Evolutionary conservation across 2,797 vertebrate genomes (phyloP).

Genomic region (Lophius americanus): DNA sequence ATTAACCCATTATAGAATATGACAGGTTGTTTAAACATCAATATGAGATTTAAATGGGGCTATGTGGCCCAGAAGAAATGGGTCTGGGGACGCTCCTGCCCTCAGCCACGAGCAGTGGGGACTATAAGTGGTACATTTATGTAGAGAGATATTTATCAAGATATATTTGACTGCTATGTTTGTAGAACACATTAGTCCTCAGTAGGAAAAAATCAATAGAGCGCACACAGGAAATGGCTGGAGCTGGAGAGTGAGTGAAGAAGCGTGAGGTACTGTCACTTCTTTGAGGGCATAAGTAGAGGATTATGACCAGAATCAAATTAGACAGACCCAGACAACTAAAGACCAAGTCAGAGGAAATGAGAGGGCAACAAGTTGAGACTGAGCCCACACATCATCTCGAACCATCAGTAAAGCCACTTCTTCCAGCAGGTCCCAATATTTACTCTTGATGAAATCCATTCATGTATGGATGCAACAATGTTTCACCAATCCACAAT

Average conservation of each 20-base stretch:
- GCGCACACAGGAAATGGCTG: constrained; percentile 65
- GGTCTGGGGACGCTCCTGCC: too few species aligned
- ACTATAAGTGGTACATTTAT: constrained; percentile 9
- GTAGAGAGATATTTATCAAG: constrained; percentile 17
- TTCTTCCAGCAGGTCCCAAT: too few species aligned
- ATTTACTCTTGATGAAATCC: background rate
- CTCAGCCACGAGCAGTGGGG: background rate
- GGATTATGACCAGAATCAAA: constrained; percentile 52
- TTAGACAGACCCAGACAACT: constrained; percentile 30
- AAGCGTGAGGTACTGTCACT: constrained; percentile 58
- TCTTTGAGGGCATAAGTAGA: constrained; percentile 38
- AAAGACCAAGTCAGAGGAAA: constrained; percentile 36
- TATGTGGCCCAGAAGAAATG: too few species aligned
- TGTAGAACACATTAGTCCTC: constrained; percentile 58
- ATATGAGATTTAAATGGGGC: too few species aligned
- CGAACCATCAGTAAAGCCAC: background rate
- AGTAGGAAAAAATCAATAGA: constrained; percentile 62
- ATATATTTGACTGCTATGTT: constrained; percentile 52
- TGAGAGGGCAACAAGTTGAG: constrained; percentile 62
- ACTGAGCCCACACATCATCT: constrained; percentile 19
- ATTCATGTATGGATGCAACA: background rate
- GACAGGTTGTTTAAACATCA: too few species aligned
- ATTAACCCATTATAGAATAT: too few species aligned
- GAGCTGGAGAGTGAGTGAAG: constrained; percentile 35
- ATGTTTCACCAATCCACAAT: background rate